Percentiles rank a stretch among this genome's conserved stretches.
Evolutionary conservation across 2,888 invertebrate genomes (phyloP).

Genomic region (Megalurothrips usitatus): DNA sequence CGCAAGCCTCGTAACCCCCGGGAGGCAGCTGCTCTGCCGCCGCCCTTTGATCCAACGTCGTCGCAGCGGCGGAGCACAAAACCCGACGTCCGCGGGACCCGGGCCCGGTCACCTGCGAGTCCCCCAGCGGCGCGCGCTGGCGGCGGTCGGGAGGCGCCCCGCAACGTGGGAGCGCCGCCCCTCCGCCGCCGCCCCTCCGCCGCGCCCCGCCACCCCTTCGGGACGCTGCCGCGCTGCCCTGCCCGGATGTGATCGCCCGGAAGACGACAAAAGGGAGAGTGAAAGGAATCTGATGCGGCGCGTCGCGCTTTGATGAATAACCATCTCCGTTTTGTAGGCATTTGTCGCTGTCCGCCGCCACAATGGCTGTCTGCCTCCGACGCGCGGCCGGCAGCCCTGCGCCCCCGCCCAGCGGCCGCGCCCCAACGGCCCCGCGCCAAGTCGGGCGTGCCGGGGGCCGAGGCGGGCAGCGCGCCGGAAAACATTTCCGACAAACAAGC

Average conservation of each 20-base stretch:
- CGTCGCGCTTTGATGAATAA: neutral
- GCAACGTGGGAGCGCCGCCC: neutral
- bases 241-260: neutral
- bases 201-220: neutral
- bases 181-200: neutral
- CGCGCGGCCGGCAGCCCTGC: neutral
- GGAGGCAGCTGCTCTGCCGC: no score
- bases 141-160: no score
- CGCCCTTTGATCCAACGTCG: neutral
- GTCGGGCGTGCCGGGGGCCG: no score
- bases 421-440: no score
- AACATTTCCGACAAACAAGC: no score
- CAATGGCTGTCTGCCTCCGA: neutral
- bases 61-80: no score
- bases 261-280: neutral
- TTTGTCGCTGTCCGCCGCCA: neutral
- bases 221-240: neutral
- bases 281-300: neutral
- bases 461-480: no score
- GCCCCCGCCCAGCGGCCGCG: neutral
- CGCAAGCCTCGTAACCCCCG: no score
- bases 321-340: neutral
- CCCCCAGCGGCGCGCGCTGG: no score
- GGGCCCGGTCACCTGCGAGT: neutral
- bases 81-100: neutral